Base-by-base conservation (phyloP, 2,888 invertebrate genomes). In the Buathra laborator region DNA sequence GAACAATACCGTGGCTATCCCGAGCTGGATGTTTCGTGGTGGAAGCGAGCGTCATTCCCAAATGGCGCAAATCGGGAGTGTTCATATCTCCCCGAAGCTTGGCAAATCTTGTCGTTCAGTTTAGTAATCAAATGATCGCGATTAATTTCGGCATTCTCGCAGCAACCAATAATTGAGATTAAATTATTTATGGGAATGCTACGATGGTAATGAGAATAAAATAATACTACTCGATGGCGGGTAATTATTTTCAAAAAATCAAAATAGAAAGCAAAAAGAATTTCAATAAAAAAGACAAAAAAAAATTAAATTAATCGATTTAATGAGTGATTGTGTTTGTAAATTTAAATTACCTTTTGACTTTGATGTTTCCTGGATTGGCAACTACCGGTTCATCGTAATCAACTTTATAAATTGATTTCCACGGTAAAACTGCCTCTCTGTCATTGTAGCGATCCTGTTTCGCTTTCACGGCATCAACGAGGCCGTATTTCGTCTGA, bases 401-500 rank as follows among this genome's bases (percentile, higher is more conserved):
- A 62, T 84, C 76, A 5, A 68, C 14, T 53, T 74, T 62, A 64
- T 84, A 84, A 24, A 77, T n/a, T 24, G 84, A 77, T 68, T 68
- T 59, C 48, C 53, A 67, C 19, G 62, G 67, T 19, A 72, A 53
- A 64, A 14, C 14, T 37, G 14, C 46, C 66, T 62, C 44, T 46
- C n/a, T 10, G 77, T 56, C 53, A 68, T 46, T 4, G 29, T 59
- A 24, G 0, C 56, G 43, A 32, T 43, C 37, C 5, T 74, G 72
- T 51, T 72, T 72, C 24, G 37, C 51, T 37, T 77, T 68, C 3
- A 74, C 12, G 29, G 29, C 16, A n/a, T 79, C 66, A 10, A 43
- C 64, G 19, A 89, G 86, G 44, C 89, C 89, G 67, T 88, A 89
- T 71, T 89, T 81, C 10, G 89, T 89, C 51, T 88, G 81, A 83